Percentiles rank a stretch among this genome's conserved stretches.
Conservation (phyloP, 1,140 invertebrate genomes). For the Sitophilus oryzae region DNA sequence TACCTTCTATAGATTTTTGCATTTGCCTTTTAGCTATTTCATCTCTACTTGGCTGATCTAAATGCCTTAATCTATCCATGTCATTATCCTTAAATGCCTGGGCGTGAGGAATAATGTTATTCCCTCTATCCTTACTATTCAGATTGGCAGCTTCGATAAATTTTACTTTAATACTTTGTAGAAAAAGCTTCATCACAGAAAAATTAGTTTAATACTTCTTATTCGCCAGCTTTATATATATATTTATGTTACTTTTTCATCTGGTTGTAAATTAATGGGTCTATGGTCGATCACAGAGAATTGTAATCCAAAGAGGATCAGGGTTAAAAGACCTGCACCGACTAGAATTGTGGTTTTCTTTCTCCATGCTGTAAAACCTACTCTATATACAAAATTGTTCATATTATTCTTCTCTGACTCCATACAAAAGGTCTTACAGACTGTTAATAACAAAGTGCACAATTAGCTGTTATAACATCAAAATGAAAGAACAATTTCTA, state of each 20-base stretch:
- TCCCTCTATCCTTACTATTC: constrained; percentile 8
- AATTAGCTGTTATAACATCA: too few relatives aligned
- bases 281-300: constrained; percentile 34
- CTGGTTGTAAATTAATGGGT: not conserved
- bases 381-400: constrained; percentile 37
- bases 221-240: constrained; percentile 1
- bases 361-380: constrained; percentile 37
- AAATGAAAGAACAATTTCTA: too few relatives aligned
- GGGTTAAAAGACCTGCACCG: constrained; percentile 26
- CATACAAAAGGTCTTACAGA: too few relatives aligned
- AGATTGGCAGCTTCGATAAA: constrained; percentile 24
- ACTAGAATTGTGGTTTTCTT: constrained; percentile 40
- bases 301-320: constrained; percentile 39
- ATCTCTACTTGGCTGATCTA: constrained; percentile 20
- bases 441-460: too few relatives aligned
- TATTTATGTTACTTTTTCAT: not conserved
- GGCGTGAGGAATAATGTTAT: too few relatives aligned
- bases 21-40: constrained; percentile 17
- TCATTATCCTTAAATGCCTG: constrained; percentile 1
- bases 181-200: not conserved
- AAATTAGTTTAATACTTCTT: constrained; percentile 8
- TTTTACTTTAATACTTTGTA: constrained; percentile 20
- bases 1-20: constrained; percentile 13
- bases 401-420: constrained; percentile 22
- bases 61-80: constrained; percentile 8